Conservation (phyloP, 2,797 vertebrate genomes). For the Takifugu ocellatus region DNA sequence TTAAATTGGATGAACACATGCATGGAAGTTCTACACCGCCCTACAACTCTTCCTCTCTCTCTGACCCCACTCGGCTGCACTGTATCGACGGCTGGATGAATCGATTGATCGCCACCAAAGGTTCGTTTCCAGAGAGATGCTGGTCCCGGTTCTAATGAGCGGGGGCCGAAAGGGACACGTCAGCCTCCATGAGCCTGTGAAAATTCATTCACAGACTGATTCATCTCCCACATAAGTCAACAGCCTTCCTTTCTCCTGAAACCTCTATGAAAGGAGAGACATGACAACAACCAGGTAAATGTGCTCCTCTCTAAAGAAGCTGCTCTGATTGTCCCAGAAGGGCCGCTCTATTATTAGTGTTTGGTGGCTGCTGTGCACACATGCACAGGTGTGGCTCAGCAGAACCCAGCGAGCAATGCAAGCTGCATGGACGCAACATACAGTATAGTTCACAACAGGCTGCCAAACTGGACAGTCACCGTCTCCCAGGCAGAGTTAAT, state of each 20-base stretch:
- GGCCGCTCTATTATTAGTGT: slow-evolving; percentile 63
- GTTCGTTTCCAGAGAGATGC: no score
- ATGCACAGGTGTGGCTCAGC: slow-evolving; percentile 39
- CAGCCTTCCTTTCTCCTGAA: no score
- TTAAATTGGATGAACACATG: no score
- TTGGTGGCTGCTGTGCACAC: slow-evolving; percentile 54
- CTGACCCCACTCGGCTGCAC: not conserved
- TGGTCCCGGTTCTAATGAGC: no score
- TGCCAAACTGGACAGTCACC: slow-evolving; percentile 17
- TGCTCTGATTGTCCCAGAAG: slow-evolving; percentile 42
- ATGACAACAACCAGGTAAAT: not conserved
- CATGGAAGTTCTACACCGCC: not conserved
- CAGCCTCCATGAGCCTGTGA: no score
- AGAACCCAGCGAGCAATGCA: slow-evolving; percentile 30
- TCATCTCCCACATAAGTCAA: no score
- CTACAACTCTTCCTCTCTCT: not conserved
- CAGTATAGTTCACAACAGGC: slow-evolving; percentile 33
- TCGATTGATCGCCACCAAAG: no score
- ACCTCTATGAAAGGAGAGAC: no score
- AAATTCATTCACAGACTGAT: no score
- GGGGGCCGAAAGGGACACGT: no score
- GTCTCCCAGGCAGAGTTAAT: slow-evolving; percentile 27
- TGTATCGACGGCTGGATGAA: not conserved
- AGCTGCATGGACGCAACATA: slow-evolving; percentile 40
- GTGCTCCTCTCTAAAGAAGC: slow-evolving; percentile 26